Conservation (phyloP, 2,113 vertebrate genomes). For the Coryphaenoides rupestris region DNA sequence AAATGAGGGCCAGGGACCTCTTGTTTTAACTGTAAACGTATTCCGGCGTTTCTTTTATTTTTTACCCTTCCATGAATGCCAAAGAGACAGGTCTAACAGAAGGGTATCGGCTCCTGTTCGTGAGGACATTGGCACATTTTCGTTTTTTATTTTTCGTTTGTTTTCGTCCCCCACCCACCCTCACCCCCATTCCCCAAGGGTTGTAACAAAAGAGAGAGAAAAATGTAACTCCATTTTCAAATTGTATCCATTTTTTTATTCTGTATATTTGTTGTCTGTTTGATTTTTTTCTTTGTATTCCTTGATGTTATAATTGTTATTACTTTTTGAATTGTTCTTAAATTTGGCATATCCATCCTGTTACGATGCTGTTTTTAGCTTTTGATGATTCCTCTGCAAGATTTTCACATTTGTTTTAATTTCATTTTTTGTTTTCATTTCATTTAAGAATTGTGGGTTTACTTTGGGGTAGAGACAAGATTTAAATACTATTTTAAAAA, state of each 20-base stretch:
- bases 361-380: slow-evolving; percentile 34
- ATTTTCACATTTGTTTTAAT: background rate
- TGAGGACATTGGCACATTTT: slow-evolving; percentile 65
- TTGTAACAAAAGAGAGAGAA: slow-evolving; percentile 49
- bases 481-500: slow-evolving; percentile 63
- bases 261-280: slow-evolving; percentile 66
- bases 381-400: slow-evolving; percentile 47
- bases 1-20: slow-evolving; percentile 54
- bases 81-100: slow-evolving; percentile 66
- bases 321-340: slow-evolving; percentile 52
- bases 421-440: slow-evolving; percentile 40
- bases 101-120: slow-evolving; percentile 49
- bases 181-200: slow-evolving; percentile 26
- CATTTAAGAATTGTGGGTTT: slow-evolving; percentile 55
- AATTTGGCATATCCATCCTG: slow-evolving; percentile 64
- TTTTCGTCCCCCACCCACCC: too few relatives aligned
- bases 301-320: slow-evolving; percentile 50
- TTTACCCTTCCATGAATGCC: slow-evolving; percentile 55
- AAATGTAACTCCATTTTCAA: slow-evolving; percentile 20
- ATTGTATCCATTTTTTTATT: slow-evolving; percentile 57
- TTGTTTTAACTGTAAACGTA: slow-evolving; percentile 51
- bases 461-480: slow-evolving; percentile 45
- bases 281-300: slow-evolving; percentile 27
- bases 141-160: background rate
- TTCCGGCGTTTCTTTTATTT: slow-evolving; percentile 36